phyloP scores from a whole-genome alignment of 64 coral and sea anemone species.

The Stichodactyla mertensii region DNA sequence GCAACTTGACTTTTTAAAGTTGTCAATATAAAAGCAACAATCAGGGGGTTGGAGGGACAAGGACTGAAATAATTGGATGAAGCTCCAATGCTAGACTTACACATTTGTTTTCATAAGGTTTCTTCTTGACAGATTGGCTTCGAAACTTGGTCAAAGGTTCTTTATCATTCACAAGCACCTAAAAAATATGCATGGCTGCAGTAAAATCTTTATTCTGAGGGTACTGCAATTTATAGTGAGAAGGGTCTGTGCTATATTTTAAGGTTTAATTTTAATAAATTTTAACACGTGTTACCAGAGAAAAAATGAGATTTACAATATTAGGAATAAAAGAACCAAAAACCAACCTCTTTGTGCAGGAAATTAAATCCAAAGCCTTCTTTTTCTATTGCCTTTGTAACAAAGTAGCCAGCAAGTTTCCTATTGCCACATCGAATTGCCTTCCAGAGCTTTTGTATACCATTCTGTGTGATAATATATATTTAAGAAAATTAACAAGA shows the following conservation, averaged over 20 bases:
- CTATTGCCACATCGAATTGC: conserved; percentile 74
- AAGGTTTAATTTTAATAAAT: neutral
- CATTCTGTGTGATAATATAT: neutral
- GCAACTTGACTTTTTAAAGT: too few relatives aligned
- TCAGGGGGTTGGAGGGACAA: too few relatives aligned
- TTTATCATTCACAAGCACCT: conserved; percentile 75
- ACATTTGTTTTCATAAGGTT: conserved; percentile 60
- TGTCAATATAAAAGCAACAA: too few relatives aligned
- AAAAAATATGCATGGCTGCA: neutral
- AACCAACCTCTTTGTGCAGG: conserved; percentile 71
- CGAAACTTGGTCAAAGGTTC: conserved; percentile 66
- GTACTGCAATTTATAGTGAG: too few relatives aligned
- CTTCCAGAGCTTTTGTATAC: conserved; percentile 44
- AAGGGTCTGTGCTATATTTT: neutral
- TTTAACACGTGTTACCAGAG: too few relatives aligned
- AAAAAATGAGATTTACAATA: neutral
- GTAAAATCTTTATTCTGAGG: neutral
- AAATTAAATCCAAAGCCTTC: conserved; percentile 87
- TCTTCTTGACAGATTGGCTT: conserved; percentile 77
- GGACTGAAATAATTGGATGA: too few relatives aligned
- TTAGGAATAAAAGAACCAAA: neutral
- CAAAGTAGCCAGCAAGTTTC: conserved; percentile 74
- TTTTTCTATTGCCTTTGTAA: conserved; percentile 64
- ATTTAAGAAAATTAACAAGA: neutral
- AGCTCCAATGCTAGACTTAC: conserved; percentile 28